Evolutionary conservation across 1,140 invertebrate genomes (phyloP).

Genomic region (Pogonognathellus flavescens): DNA sequence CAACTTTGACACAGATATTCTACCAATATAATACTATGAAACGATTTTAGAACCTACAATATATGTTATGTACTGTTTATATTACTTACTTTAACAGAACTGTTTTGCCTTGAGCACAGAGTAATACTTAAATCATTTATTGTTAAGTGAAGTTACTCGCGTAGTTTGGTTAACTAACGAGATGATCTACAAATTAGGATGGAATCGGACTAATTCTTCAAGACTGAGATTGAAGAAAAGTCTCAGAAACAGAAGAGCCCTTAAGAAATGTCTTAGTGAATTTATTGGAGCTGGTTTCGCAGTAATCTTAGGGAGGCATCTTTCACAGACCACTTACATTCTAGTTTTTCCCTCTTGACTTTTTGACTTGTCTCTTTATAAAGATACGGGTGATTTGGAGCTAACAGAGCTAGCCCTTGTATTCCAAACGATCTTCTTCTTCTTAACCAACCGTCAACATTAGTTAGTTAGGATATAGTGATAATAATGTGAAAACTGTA

Average conservation of each 20-base stretch:
- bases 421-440: not conserved
- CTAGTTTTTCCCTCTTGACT: slow-evolving; percentile 11
- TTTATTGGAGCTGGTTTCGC: too few relatives aligned
- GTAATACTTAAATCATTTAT: not conserved
- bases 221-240: not conserved
- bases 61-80: too few relatives aligned
- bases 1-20: too few relatives aligned
- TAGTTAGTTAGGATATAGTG: not conserved
- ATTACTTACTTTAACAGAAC: not conserved
- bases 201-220: not conserved
- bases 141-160: not conserved
- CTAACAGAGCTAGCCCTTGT: not conserved
- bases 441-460: not conserved
- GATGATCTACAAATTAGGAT: not conserved
- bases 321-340: not conserved
- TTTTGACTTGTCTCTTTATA: not conserved
- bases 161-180: not conserved
- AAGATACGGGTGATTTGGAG: not conserved
- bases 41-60: too few relatives aligned
- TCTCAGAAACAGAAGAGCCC: not conserved
- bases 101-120: not conserved
- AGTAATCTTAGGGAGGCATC: slow-evolving; percentile 16
- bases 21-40: too few relatives aligned
- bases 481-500: not conserved
- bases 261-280: not conserved